These are phyloP conservation scores for Lepisosteus oculatus DNA, from an alignment of 2,113 vertebrate genomes.

Conservation along the genomic window DNA sequence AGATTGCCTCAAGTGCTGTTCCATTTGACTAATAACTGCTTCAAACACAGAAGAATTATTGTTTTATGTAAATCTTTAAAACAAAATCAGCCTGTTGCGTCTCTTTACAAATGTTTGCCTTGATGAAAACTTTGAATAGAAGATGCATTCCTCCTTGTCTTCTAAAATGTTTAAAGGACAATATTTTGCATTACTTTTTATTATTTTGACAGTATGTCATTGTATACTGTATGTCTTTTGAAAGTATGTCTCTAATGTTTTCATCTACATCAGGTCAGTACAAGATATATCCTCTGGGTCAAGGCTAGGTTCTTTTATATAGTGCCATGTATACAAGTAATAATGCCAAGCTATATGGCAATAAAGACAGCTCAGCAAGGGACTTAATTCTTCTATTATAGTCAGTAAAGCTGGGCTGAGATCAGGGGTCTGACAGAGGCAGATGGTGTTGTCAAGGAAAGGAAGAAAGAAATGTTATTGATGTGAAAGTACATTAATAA, in stretches of 20 bases:
- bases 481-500: constrained; percentile 18
- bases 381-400: neutral
- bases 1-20: constrained; percentile 6
- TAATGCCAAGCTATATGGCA: constrained; percentile 8
- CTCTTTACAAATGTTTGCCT: neutral
- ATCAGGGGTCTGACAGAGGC: constrained; percentile 8
- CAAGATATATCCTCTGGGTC: neutral
- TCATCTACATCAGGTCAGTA: neutral
- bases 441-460: constrained; percentile 6
- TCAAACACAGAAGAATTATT: neutral
- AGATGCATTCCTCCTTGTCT: neutral
- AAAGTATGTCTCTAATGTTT: neutral
- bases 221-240: neutral
- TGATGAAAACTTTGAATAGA: neutral
- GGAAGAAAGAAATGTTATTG: constrained; percentile 1
- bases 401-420: constrained; percentile 1
- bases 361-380: neutral
- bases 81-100: neutral
- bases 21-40: constrained; percentile 12
- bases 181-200: neutral
- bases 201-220: neutral
- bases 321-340: constrained; percentile 2
- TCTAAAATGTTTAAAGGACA: too few relatives aligned
- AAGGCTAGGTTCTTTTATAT: neutral
- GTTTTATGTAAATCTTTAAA: neutral